phyloP scores from a whole-genome alignment of 2,797 vertebrate genomes.

The Pachyuromys duprasi region DNA sequence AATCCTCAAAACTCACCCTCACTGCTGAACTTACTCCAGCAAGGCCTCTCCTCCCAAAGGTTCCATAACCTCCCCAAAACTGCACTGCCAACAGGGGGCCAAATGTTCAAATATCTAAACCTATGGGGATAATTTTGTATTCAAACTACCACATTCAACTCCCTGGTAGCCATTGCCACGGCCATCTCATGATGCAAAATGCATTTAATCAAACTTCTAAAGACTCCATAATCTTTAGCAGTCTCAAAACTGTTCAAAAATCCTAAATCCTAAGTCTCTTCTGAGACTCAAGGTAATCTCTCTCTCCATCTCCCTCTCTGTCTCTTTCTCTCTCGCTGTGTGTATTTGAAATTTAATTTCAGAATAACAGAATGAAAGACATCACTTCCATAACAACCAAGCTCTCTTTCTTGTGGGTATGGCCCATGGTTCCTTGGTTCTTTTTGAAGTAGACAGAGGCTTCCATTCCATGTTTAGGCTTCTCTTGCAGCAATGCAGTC shows the following conservation, averaged over 20 bases:
- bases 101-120: not conserved
- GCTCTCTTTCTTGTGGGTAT: constrained; percentile 1
- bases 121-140: not conserved
- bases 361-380: constrained; percentile 8
- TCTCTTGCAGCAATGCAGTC: not conserved
- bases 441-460: not conserved
- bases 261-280: too few species aligned
- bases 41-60: not conserved
- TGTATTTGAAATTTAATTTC: not conserved
- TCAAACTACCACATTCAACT: not conserved
- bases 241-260: too few species aligned
- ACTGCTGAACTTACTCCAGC: not conserved
- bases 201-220: not conserved
- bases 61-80: not conserved
- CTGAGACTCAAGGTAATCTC: too few species aligned
- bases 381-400: not conserved
- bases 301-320: too few species aligned
- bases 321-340: too few species aligned
- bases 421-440: not conserved
- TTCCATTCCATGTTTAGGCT: constrained; percentile 15
- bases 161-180: not conserved
- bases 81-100: not conserved
- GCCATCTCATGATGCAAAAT: not conserved
- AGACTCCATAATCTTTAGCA: not conserved
- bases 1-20: not conserved